These are phyloP conservation scores for Microlaimidae sp. DNA, from an alignment of 2,888 invertebrate genomes.

Conservation along the genomic window DNA sequence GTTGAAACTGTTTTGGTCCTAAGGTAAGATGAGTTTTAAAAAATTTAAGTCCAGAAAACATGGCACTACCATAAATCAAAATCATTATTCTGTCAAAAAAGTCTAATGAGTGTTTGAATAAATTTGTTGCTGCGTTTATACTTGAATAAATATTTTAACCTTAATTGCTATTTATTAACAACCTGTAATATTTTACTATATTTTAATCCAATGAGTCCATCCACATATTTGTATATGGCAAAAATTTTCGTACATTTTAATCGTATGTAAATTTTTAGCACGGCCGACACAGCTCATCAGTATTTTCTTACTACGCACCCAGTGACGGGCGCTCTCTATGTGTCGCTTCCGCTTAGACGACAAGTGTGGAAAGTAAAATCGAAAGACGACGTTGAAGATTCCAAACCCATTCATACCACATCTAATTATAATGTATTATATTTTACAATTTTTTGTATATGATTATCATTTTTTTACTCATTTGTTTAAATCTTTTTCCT, in stretches of 20 bases:
- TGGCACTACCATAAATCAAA: no score
- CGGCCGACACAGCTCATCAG: constrained; percentile 86
- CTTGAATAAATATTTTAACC: no score
- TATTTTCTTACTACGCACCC: constrained; percentile 91
- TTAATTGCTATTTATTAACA: no score
- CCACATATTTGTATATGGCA: background rate
- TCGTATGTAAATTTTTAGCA: constrained; percentile 51
- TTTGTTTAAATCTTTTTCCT: no score
- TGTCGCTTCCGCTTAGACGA: constrained; percentile 84
- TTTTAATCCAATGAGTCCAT: background rate
- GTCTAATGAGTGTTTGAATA: no score
- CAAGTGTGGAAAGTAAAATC: constrained; percentile 47
- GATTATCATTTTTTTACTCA: no score
- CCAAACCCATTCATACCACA: background rate
- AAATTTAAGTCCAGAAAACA: no score
- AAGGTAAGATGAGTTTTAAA: constrained; percentile 49
- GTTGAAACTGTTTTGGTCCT: constrained; percentile 72
- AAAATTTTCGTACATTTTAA: background rate
- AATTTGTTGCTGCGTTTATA: no score
- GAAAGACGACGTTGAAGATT: background rate
- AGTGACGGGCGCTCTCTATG: constrained; percentile 81
- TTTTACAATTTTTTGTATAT: no score
- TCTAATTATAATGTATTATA: background rate
- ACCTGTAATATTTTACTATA: background rate
- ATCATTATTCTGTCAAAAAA: no score